Evolutionary conservation across 1,140 invertebrate species (phyloP), one percentile per base, ranked within the genome.

Genomic region (Drosophila truncata): DNA sequence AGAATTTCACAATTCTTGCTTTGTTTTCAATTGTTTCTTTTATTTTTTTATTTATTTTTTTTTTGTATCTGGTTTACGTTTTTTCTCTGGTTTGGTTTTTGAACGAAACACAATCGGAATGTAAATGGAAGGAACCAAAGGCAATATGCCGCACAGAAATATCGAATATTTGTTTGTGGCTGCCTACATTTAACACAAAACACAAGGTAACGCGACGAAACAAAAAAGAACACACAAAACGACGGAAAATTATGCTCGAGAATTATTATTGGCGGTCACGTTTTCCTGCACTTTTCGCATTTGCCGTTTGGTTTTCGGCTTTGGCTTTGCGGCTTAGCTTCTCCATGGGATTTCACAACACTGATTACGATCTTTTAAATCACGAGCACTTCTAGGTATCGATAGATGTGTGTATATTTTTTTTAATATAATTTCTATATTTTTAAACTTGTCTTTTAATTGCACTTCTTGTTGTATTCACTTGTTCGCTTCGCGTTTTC

Each of bases 171-270:
- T 78, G 66, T 77, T 71, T 83, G 67, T 67, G 50, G 65, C 73
- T 65, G 14, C 46, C 69, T 35, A 72, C 54, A 72, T 88, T 70
- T 75, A 84, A 87, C 84, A 82, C 70, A 65, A 67, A 87, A 88
- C 85, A 80, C 76, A 82, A 61, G 37, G 59, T 20, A 61, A 61
- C 29, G 23, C 46, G 27, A 46, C 23, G 16, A 66, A 41, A 72
- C 41, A 29, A 52, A 79, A 60, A 55, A 59, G 47, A 55, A 61
- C 65, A 71, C 54, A 78, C 33, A n/a, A 35, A 25, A 44, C 16
- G 44, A 25, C 23, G 25, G 4, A 39, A 61, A 71, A 61, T 62
- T 72, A 72, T 50, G 57, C 74, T 67, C n/a, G 14, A 70, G 65
- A 72, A 73, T 49, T 55, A 54, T 52, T 54, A 50, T 50, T 75